These are phyloP conservation scores for Tetramorium parvispinum DNA, from an alignment of 1,140 invertebrate genomes.

Conservation along the genomic window DNA sequence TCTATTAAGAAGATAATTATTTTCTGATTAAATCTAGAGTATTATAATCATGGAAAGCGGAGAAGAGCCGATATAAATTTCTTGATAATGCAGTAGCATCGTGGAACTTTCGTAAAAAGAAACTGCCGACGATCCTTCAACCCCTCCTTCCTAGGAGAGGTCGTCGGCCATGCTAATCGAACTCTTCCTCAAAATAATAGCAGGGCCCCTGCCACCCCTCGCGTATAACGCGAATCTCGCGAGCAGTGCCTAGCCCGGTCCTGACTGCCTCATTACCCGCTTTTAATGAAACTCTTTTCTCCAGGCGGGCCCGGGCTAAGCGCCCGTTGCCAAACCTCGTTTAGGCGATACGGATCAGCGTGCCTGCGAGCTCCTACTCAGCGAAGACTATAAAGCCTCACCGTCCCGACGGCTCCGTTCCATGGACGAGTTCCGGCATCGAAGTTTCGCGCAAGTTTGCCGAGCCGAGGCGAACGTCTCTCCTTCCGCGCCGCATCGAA, in stretches of 20 bases:
- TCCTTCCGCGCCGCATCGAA: conserved; percentile 67
- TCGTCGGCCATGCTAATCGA: conserved; percentile 73
- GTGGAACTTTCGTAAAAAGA: conserved; percentile 45
- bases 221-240: conserved; percentile 71
- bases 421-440: conserved; percentile 78
- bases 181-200: conserved; percentile 75
- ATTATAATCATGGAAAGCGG: not conserved
- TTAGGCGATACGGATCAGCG: conserved; percentile 84
- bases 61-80: conserved; percentile 2
- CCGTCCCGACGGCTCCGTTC: conserved; percentile 72
- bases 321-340: conserved; percentile 84
- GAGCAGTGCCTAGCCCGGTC: conserved; percentile 65
- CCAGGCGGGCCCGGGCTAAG: conserved; percentile 77
- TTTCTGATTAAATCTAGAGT: not conserved
- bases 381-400: conserved; percentile 59
- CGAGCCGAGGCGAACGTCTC: conserved; percentile 68
- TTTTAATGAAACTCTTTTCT: conserved; percentile 85
- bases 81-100: conserved; percentile 9
- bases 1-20: not conserved
- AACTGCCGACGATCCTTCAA: conserved; percentile 46
- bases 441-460: conserved; percentile 78
- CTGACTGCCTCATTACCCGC: conserved; percentile 79
- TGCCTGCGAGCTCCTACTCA: conserved; percentile 47
- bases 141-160: conserved; percentile 53
- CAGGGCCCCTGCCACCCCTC: conserved; percentile 20